phyloP scores from a whole-genome alignment of 2,888 invertebrate species.

The Ypsolopha sequella region DNA sequence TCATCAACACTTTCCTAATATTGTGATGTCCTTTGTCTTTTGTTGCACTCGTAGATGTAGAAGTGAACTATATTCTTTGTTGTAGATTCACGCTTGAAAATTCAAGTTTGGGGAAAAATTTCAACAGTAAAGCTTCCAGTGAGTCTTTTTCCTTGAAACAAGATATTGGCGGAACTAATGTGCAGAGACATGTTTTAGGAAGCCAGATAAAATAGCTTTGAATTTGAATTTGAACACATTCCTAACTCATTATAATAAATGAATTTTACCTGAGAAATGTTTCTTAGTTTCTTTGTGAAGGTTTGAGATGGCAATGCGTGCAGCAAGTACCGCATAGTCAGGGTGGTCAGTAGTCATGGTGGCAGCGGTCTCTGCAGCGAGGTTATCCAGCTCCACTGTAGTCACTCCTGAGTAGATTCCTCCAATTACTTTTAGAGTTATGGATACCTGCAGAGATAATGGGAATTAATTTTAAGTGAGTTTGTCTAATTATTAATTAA shows the following conservation, averaged over 20 bases:
- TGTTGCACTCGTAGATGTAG: too few species aligned
- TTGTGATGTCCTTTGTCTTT: too few species aligned
- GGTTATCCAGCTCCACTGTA: constrained; percentile 95
- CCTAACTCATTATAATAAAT: not conserved
- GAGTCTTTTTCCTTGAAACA: too few species aligned
- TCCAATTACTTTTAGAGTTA: constrained; percentile 92
- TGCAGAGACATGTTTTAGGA: too few species aligned
- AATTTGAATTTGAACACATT: too few species aligned
- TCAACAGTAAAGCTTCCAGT: too few species aligned
- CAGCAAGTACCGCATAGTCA: constrained; percentile 92
- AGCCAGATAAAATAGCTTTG: too few species aligned
- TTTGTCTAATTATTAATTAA: not conserved
- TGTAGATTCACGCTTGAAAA: too few species aligned
- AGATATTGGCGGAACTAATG: too few species aligned
- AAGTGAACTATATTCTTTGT: too few species aligned
- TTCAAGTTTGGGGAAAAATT: too few species aligned
- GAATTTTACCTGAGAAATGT: constrained; percentile 81
- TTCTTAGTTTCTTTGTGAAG: constrained; percentile 98
- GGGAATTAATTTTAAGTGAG: constrained; percentile 3
- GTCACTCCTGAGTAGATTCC: constrained; percentile 97
- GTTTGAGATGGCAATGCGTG: constrained; percentile 95
- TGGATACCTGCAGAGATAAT: constrained; percentile 72
- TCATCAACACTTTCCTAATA: too few species aligned
- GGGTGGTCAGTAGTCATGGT: constrained; percentile 98
- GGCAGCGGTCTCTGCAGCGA: constrained; percentile 99